Conservation (phyloP, 2,888 invertebrate species). For the Tanypteryx hageni region DNA sequence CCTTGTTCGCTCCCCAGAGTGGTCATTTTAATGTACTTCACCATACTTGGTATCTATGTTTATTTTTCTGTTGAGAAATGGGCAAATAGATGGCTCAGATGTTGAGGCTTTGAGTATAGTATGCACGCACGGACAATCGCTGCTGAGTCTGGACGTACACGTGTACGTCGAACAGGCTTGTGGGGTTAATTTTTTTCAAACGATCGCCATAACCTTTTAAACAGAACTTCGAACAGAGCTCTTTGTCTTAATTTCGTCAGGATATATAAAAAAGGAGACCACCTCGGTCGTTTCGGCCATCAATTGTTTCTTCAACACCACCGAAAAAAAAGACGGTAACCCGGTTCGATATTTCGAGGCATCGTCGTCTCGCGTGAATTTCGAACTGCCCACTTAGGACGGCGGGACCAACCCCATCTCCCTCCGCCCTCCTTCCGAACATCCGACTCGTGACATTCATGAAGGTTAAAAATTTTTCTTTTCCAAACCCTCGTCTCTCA, state of each 20-base stretch:
- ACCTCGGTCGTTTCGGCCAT: neutral
- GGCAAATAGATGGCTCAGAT: too few relatives aligned
- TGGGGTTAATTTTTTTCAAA: neutral
- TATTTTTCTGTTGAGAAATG: too few relatives aligned
- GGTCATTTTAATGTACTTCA: too few relatives aligned
- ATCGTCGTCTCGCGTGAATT: neutral
- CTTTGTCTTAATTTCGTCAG: neutral
- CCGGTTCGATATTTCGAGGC: neutral
- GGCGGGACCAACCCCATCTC: neutral
- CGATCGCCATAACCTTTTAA: neutral
- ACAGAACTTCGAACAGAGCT: neutral
- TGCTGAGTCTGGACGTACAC: too few relatives aligned
- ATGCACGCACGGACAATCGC: too few relatives aligned
- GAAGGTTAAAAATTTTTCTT: constrained; percentile 3
- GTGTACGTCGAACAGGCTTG: too few relatives aligned
- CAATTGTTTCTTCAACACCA: neutral
- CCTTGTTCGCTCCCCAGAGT: too few relatives aligned
- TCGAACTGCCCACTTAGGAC: neutral
- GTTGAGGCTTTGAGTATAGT: too few relatives aligned
- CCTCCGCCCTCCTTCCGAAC: neutral
- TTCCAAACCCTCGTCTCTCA: neutral
- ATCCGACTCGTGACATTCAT: constrained; percentile 11
- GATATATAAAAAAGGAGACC: neutral
- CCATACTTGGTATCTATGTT: too few relatives aligned
- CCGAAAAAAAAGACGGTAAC: neutral